phyloP scores from a whole-genome alignment of 2,888 invertebrate species.

The Icerya purchasi region DNA sequence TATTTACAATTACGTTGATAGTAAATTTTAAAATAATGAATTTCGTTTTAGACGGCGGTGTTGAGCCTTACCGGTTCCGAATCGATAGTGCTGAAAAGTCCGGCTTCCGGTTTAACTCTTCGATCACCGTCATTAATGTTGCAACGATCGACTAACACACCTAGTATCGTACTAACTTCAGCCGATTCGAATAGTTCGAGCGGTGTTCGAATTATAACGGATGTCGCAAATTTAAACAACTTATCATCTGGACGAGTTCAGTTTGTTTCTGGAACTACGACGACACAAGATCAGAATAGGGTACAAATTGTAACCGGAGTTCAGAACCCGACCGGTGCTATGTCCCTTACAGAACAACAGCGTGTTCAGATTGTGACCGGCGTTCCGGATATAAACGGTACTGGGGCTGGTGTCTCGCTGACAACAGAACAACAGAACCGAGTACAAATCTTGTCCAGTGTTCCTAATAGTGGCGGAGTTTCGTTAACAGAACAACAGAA shows the following conservation, averaged over 20 bases:
- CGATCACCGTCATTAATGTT: slow-evolving; percentile 17
- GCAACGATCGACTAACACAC: slow-evolving; percentile 10
- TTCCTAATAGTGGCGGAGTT: slow-evolving; percentile 15
- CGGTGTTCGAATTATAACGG: slow-evolving; percentile 20
- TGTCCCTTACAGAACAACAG: slow-evolving; percentile 13
- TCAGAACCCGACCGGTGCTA: slow-evolving; percentile 1
- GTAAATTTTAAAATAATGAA: no score
- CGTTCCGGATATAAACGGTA: slow-evolving; percentile 14
- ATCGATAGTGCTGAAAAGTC: slow-evolving; percentile 19
- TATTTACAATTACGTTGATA: no score
- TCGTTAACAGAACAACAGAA: slow-evolving; percentile 14
- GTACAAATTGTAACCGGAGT: slow-evolving; percentile 17
- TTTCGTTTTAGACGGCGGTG: slow-evolving; percentile 20
- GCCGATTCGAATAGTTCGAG: slow-evolving; percentile 5
- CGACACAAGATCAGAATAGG: slow-evolving; percentile 16
- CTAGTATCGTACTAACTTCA: slow-evolving; percentile 8
- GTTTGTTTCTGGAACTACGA: slow-evolving; percentile 14
- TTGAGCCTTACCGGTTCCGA: slow-evolving; percentile 19
- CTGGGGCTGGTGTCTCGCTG: slow-evolving; percentile 8
- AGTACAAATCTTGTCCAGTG: slow-evolving; percentile 19
- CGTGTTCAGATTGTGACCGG: slow-evolving; percentile 15
- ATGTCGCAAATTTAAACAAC: slow-evolving; percentile 17
- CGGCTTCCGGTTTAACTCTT: slow-evolving; percentile 12
- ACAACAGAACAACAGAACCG: slow-evolving; percentile 15
- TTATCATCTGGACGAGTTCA: slow-evolving; percentile 14